A percentile compares a stretch with the other conserved stretches of the same genome.
Evolutionary conservation across 2,888 invertebrate genomes (phyloP).

Genomic region (Acanthococcus lagerstroemiae): DNA sequence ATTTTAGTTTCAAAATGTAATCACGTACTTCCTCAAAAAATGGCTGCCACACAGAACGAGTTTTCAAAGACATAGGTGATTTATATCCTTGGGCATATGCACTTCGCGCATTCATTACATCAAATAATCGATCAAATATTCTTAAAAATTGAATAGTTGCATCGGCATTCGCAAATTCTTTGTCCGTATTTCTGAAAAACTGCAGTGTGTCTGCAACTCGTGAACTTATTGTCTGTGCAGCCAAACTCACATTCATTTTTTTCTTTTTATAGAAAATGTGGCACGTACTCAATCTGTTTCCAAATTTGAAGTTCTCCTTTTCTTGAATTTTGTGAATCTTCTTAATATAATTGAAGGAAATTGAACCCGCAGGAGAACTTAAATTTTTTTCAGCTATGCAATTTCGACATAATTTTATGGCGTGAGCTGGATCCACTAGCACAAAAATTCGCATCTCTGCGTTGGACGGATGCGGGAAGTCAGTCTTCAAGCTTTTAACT

Average conservation of each 20-base stretch:
- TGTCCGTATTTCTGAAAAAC: conserved; percentile 27
- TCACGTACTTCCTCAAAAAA: background rate
- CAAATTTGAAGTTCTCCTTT: conserved; percentile 12
- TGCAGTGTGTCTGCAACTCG: conserved; percentile 37
- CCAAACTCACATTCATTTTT: conserved; percentile 33
- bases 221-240: conserved; percentile 36
- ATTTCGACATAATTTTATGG: conserved; percentile 12
- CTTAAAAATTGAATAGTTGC: conserved; percentile 36
- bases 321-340: conserved; percentile 13
- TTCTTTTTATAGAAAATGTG: conserved; percentile 28
- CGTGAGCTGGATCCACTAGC: conserved; percentile 12
- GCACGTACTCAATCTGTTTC: conserved; percentile 10
- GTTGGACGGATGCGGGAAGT: background rate
- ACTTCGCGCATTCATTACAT: conserved; percentile 35
- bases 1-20: background rate
- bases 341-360: conserved; percentile 37
- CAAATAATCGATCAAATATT: conserved; percentile 35
- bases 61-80: conserved; percentile 29
- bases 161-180: conserved; percentile 32
- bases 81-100: conserved; percentile 36
- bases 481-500: background rate
- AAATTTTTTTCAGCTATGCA: conserved; percentile 1
- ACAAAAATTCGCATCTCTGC: background rate
- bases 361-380: conserved; percentile 57
- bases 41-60: background rate